A percentile compares a stretch with the other conserved stretches of the same genome.
phyloP scores from a whole-genome alignment of 2,797 vertebrate genomes.

The Hirundo rustica region DNA sequence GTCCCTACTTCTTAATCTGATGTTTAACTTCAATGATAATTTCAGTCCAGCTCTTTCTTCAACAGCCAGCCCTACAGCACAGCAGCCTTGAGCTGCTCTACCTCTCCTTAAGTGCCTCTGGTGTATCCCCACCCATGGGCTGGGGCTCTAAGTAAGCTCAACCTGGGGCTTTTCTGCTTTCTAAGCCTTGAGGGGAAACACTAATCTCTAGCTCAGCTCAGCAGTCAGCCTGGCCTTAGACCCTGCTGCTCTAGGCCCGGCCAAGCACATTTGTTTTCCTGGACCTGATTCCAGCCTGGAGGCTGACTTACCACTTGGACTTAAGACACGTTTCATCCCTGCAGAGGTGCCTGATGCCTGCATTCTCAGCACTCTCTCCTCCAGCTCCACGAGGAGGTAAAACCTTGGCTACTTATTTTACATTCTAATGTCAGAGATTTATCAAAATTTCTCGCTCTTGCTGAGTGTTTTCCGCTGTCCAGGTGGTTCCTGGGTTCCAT shows the following conservation, averaged over 20 bases:
- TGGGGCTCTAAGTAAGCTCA: not conserved
- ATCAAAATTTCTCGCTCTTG: not conserved
- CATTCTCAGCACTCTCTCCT: fast-evolving
- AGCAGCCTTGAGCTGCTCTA: fast-evolving
- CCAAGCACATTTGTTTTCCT: not conserved
- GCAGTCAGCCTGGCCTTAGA: fast-evolving
- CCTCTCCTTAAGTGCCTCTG: fast-evolving
- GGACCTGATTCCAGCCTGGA: fast-evolving
- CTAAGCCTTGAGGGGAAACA: fast-evolving
- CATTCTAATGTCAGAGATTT: fast-evolving
- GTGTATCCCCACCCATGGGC: not conserved
- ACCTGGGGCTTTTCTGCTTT: fast-evolving
- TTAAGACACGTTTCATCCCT: fast-evolving
- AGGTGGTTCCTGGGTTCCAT: fast-evolving
- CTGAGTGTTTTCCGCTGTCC: fast-evolving
- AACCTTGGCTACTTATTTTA: not conserved
- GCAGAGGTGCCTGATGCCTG: fast-evolving
- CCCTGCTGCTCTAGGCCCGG: not conserved
- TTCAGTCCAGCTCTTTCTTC: fast-evolving
- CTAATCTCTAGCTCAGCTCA: fast-evolving
- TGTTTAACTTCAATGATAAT: fast-evolving
- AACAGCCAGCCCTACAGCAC: fast-evolving
- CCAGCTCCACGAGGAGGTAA: not conserved
- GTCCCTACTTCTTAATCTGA: not conserved
- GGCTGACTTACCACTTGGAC: fast-evolving